These are phyloP conservation scores for Rhinoptilus africanus DNA, from an alignment of 2,113 vertebrate species.

Conservation along the genomic window DNA sequence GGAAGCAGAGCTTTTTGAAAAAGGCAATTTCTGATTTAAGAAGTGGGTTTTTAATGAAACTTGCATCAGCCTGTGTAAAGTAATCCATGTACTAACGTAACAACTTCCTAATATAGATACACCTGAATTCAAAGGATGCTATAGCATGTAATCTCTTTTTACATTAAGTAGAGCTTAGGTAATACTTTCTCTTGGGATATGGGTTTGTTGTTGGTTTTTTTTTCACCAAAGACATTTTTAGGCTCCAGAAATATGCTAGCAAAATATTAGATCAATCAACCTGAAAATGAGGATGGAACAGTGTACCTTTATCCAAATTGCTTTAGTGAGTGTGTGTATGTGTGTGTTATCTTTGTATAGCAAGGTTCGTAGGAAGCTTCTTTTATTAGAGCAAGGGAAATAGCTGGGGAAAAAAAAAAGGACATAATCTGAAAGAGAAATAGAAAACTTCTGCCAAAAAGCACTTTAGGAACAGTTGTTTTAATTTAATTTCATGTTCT, in stretches of 20 bases:
- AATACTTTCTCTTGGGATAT: conserved; percentile 25
- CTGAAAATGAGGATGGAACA: neutral
- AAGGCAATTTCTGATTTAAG: neutral
- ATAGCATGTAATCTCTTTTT: conserved; percentile 36
- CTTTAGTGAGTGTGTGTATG: neutral
- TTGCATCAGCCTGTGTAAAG: neutral
- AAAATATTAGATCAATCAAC: conserved; percentile 9
- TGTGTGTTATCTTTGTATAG: neutral
- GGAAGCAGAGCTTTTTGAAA: conserved; percentile 19
- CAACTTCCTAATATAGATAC: conserved; percentile 49
- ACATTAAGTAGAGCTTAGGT: conserved; percentile 35
- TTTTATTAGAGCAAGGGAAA: conserved; percentile 11
- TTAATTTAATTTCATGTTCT: neutral
- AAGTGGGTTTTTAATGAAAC: neutral
- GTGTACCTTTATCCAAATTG: neutral
- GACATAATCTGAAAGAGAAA: neutral
- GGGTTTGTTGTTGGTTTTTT: neutral
- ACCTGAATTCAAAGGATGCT: conserved; percentile 30
- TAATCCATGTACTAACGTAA: neutral
- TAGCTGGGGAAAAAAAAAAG: neutral
- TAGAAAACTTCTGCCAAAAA: neutral
- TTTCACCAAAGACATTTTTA: conserved; percentile 7
- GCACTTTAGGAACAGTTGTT: neutral
- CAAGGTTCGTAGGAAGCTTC: neutral
- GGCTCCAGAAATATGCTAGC: neutral